A percentile compares a stretch with the other conserved stretches of the same genome.
Evolutionary conservation across 2,797 vertebrate species (phyloP).

Genomic region (Pitangus sulphuratus): DNA sequence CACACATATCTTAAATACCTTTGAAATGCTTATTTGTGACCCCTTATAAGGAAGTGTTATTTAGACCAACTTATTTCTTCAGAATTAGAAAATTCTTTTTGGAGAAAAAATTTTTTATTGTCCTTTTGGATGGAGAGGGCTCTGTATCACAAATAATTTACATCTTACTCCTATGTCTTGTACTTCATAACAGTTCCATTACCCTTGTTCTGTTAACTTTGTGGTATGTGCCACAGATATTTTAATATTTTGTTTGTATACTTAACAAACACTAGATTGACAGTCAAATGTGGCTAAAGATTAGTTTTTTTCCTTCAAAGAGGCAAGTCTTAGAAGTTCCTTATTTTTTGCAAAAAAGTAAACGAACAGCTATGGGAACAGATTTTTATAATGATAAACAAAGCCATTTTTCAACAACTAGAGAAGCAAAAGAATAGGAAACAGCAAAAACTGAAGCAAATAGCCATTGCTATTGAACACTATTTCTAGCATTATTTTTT

Average conservation of each 20-base stretch:
- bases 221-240: not conserved
- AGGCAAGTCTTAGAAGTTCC: not conserved
- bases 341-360: not conserved
- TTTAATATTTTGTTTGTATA: not conserved
- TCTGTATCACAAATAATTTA: not conserved
- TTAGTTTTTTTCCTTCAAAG: not conserved
- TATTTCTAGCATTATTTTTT: not conserved
- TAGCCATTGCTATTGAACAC: not conserved
- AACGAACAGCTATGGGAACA: not conserved
- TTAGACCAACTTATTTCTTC: not conserved
- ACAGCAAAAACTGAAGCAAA: not conserved
- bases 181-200: not conserved
- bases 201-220: not conserved
- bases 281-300: not conserved
- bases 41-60: not conserved
- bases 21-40: not conserved
- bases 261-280: not conserved
- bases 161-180: not conserved
- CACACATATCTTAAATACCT: not conserved
- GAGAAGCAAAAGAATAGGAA: not conserved
- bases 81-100: not conserved
- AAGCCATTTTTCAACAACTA: not conserved
- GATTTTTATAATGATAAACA: not conserved
- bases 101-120: not conserved
- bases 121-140: not conserved